Evolutionary conservation across 2,797 vertebrate genomes (phyloP).

Genomic region (Hephaestus fuliginosus): DNA sequence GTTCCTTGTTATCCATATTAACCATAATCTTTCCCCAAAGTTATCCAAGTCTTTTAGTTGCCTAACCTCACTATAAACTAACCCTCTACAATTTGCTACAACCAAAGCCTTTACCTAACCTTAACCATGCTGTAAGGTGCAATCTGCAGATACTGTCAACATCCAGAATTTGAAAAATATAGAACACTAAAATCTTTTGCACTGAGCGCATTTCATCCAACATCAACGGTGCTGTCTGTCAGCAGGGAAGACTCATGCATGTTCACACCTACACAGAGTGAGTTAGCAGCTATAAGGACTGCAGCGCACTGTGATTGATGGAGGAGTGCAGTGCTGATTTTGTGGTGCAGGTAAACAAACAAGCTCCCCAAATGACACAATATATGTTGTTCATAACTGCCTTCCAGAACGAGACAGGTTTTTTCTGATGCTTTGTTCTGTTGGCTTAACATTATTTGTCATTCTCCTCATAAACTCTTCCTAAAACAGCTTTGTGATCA

Average conservation of each 20-base stretch:
- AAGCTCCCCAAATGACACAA: not conserved
- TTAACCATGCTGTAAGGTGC: not conserved
- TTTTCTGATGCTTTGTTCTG: not conserved
- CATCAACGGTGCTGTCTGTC: not conserved
- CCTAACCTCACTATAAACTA: too few relatives aligned
- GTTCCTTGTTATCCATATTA: too few relatives aligned
- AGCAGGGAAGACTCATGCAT: not conserved
- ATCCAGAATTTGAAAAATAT: not conserved
- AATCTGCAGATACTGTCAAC: not conserved
- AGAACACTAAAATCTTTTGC: not conserved
- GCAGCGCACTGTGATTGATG: too few relatives aligned
- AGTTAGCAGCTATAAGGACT: not conserved
- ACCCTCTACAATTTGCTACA: too few relatives aligned
- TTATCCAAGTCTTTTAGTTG: too few relatives aligned
- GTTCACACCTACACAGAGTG: not conserved
- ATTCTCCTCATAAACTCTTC: too few relatives aligned
- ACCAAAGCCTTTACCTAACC: not conserved
- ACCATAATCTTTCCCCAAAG: too few relatives aligned
- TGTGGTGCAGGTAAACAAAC: not conserved
- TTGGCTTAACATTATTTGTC: not conserved
- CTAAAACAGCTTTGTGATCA: not conserved
- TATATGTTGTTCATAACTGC: not conserved
- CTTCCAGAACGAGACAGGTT: too few relatives aligned
- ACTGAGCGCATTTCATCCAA: not conserved
- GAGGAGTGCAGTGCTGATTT: not conserved